A percentile compares a stretch with the other conserved stretches of the same genome.
These are phyloP conservation scores for roundworm (Caenorhabditis elegans) DNA, from an alignment of 1,140 invertebrate genomes.

Conservation along the genomic window WBcel235 BX284605.5:9580001-9580500, in stretches of 20 bases:
- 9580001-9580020: constrained; percentile 25
- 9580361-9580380: not conserved
- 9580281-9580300: no score
- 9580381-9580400: not conserved
- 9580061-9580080: not conserved
- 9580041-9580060: not conserved
- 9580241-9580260: not conserved
- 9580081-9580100: not conserved
- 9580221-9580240: not conserved
- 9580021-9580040: not conserved
- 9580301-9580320: not conserved
- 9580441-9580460: constrained; percentile 1
- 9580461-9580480: constrained; percentile 8
- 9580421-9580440: not conserved
- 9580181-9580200: not conserved
- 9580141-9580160: no score
- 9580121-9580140: no score
- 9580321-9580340: not conserved
- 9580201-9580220: not conserved
- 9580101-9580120: not conserved
- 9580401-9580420: not conserved
- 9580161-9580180: no score
- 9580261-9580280: not conserved
- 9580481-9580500: not conserved
- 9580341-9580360: constrained; percentile 6